These are phyloP conservation scores for Megaceryle torquata DNA, from an alignment of 2,113 vertebrate genomes.

Conservation along the genomic window DNA sequence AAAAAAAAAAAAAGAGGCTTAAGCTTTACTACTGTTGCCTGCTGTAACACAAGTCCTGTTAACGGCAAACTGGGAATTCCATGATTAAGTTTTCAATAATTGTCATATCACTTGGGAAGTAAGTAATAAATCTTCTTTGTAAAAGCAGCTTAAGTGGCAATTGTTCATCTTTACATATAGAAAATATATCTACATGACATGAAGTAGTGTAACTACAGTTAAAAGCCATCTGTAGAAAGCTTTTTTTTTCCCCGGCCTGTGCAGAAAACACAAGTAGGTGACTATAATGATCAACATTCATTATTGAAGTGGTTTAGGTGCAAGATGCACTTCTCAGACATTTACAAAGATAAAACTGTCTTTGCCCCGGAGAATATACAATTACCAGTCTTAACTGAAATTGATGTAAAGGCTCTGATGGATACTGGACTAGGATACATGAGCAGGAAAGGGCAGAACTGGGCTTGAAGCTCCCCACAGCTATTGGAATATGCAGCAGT, in stretches of 20 bases:
- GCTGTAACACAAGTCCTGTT: constrained; percentile 21
- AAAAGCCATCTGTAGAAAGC: neutral
- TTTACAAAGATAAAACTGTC: neutral
- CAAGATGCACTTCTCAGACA: neutral
- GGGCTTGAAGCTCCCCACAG: neutral
- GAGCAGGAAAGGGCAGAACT: neutral
- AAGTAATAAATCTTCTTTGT: constrained; percentile 12
- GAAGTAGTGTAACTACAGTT: neutral
- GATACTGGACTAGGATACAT: neutral
- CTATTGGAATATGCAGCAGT: neutral
- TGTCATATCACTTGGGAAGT: neutral
- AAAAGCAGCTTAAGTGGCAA: constrained; percentile 33
- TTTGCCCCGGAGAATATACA: neutral
- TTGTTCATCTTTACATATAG: constrained; percentile 31
- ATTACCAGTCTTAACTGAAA: neutral
- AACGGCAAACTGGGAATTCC: constrained; percentile 21
- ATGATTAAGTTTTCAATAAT: neutral
- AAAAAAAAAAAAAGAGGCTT: neutral
- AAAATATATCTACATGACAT: neutral
- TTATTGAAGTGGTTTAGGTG: neutral
- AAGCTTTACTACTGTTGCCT: neutral
- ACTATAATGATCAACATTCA: neutral
- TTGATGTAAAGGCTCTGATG: neutral
- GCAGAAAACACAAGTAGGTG: neutral
- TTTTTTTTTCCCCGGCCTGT: neutral